phyloP scores from a whole-genome alignment of 2,113 vertebrate species.

The Scatophagus argus region DNA sequence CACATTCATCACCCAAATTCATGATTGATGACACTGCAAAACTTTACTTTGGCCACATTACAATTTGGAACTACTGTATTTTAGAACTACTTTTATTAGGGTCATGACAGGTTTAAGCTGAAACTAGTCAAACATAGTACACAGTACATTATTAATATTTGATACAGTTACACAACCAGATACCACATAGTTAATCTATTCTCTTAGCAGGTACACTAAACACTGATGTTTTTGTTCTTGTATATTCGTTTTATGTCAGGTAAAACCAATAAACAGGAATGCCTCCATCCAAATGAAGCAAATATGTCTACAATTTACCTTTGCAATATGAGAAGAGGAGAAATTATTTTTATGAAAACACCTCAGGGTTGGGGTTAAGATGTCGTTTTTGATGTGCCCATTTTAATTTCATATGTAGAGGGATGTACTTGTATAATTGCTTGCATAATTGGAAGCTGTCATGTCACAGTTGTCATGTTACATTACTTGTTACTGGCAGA shows the following conservation, averaged over 20 bases:
- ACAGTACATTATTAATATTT: neutral
- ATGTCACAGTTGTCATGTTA: neutral
- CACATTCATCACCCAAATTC: constrained; percentile 32
- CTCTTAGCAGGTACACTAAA: neutral
- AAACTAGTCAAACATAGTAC: neutral
- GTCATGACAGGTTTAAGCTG: neutral
- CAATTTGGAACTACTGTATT: neutral
- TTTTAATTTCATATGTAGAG: neutral
- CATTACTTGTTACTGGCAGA: neutral
- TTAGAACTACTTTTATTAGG: neutral
- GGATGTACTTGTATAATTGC: neutral
- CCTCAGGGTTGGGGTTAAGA: neutral
- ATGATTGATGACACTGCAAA: constrained; percentile 7
- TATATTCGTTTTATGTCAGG: neutral
- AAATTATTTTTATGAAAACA: neutral
- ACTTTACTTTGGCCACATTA: neutral
- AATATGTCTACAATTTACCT: neutral
- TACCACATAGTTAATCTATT: no score
- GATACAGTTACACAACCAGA: no score
- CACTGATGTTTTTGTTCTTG: neutral
- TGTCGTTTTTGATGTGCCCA: constrained; percentile 1
- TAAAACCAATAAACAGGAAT: neutral
- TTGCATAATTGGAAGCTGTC: constrained; percentile 8
- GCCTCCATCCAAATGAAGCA: neutral
- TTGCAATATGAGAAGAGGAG: neutral